Percentiles rank a stretch among this genome's conserved stretches.
Conservation (phyloP, 64 coral and sea anemone species). For the Platygyra sinensis region DNA sequence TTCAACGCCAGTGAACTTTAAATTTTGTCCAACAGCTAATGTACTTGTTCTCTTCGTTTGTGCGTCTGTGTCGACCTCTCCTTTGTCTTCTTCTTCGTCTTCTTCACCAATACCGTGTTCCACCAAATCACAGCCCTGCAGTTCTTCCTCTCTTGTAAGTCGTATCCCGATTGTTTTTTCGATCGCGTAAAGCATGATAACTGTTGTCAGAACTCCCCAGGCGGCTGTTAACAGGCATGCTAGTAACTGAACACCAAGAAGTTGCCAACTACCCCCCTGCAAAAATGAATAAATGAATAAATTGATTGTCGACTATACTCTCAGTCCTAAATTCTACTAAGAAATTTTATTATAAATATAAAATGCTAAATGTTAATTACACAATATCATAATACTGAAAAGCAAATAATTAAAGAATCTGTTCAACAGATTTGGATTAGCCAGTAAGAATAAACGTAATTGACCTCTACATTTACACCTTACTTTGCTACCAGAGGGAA, state of each 20-base stretch:
- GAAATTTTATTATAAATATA: no score
- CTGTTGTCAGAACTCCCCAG: slow-evolving; percentile 62
- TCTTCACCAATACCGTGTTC: slow-evolving; percentile 71
- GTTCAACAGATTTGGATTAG: no score
- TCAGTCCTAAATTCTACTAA: no score
- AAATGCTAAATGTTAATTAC: no score
- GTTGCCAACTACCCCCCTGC: slow-evolving; percentile 61
- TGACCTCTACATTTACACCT: no score
- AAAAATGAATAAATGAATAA: background rate
- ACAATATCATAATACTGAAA: no score
- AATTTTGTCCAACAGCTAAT: background rate
- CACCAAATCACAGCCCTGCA: slow-evolving; percentile 66
- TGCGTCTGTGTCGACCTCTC: background rate
- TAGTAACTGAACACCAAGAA: slow-evolving; percentile 77
- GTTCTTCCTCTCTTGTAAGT: slow-evolving; percentile 60
- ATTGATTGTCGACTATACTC: no score
- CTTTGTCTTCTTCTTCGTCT: background rate
- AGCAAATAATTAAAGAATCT: no score
- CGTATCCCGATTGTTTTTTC: slow-evolving; percentile 71
- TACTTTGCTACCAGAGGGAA: no score
- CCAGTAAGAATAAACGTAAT: no score
- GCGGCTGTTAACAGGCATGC: slow-evolving; percentile 28
- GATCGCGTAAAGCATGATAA: slow-evolving; percentile 48
- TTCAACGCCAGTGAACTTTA: background rate
- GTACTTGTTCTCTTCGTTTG: background rate